These are phyloP conservation scores for Talpa occidentalis DNA, from an alignment of 2,113 vertebrate genomes.

Conservation along the genomic window DNA sequence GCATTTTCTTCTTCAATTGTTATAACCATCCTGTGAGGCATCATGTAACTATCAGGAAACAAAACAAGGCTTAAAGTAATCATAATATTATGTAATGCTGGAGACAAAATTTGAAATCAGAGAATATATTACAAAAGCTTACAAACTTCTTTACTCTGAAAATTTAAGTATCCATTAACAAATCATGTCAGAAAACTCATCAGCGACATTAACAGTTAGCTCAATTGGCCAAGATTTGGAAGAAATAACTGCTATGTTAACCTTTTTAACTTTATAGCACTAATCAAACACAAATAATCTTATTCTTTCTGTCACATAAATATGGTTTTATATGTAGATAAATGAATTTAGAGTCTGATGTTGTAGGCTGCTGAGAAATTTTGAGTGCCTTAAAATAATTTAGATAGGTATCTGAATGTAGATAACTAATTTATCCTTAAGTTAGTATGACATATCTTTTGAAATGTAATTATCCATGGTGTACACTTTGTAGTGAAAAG, in stretches of 20 bases:
- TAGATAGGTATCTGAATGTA: neutral
- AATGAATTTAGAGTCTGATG: constrained; percentile 4
- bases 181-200: neutral
- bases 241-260: neutral
- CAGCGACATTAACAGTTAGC: neutral
- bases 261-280: neutral
- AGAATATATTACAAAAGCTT: neutral
- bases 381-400: neutral
- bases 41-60: neutral
- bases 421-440: constrained; percentile 17
- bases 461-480: neutral
- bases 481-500: neutral
- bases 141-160: neutral
- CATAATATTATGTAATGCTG: neutral
- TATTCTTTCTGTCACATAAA: neutral
- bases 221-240: neutral
- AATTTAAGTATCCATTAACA: neutral
- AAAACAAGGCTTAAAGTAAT: neutral
- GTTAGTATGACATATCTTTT: neutral
- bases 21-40: neutral
- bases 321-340: neutral
- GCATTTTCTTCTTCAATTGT: neutral
- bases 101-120: neutral
- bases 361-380: neutral
- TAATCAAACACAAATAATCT: neutral